A percentile compares a stretch with the other conserved stretches of the same genome.
Evolutionary conservation across 2,888 invertebrate species (phyloP).

Genomic region (Octonoba sinensis): DNA sequence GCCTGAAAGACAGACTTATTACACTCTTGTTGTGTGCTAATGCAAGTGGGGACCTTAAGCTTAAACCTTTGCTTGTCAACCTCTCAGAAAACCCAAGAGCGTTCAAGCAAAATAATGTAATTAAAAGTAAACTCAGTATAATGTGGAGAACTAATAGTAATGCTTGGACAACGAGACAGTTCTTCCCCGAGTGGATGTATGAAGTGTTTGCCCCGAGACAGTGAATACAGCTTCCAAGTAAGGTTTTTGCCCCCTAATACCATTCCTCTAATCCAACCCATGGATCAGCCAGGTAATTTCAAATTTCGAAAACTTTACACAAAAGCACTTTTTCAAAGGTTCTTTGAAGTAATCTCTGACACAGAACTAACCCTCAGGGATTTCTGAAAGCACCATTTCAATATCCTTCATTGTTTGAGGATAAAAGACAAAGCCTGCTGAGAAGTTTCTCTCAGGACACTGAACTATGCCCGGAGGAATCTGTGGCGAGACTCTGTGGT

Average conservation of each 20-base stretch:
- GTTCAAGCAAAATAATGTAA: constrained; percentile 24
- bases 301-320: constrained; percentile 22
- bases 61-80: too few relatives aligned
- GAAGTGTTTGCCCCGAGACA: constrained; percentile 55
- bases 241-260: not conserved
- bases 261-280: constrained; percentile 7
- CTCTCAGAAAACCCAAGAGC: constrained; percentile 1
- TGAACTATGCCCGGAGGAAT: not conserved
- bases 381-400: constrained; percentile 68
- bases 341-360: constrained; percentile 16
- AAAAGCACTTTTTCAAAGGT: constrained; percentile 5
- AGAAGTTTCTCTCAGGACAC: not conserved
- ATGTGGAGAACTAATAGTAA: constrained; percentile 12
- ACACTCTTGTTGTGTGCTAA: not conserved
- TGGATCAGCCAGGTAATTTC: too few relatives aligned
- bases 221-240: constrained; percentile 11
- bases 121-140: constrained; percentile 16
- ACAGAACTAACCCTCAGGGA: constrained; percentile 14
- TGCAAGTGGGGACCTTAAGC: not conserved
- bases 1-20: too few relatives aligned
- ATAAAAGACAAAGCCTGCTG: constrained; percentile 68
- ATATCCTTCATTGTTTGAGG: constrained; percentile 67
- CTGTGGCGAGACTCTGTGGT: not conserved
- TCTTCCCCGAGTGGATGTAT: constrained; percentile 34
- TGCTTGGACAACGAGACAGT: constrained; percentile 33